Evolutionary conservation across 2,888 invertebrate species (phyloP).

Genomic region (Bimastos eiseni): DNA sequence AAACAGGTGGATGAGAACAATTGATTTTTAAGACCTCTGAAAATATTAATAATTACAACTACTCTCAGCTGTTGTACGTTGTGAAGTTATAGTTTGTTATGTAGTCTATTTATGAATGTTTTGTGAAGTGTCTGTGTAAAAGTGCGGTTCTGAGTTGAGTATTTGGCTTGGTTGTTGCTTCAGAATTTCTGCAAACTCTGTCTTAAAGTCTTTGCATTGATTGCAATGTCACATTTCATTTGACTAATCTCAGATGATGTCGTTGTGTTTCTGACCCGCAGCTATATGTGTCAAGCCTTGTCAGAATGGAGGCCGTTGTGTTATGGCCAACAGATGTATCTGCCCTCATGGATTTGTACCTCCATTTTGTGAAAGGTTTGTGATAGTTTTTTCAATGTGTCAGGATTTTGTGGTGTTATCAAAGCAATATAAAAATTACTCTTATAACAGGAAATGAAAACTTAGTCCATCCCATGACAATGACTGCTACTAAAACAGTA

Average conservation of each 20-base stretch:
- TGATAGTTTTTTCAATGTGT: background rate
- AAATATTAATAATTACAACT: background rate
- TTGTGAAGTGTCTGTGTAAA: background rate
- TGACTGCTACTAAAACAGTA: background rate
- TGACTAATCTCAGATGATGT: background rate
- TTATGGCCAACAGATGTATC: slow-evolving; percentile 76
- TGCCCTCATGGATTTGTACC: slow-evolving; percentile 67
- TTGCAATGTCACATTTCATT: background rate
- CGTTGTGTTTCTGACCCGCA: slow-evolving; percentile 53
- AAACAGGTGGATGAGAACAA: too few relatives aligned
- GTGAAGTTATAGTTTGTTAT: background rate
- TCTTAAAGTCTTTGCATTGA: background rate
- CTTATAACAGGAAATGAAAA: too few relatives aligned
- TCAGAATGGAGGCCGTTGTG: slow-evolving; percentile 79
- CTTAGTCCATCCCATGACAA: too few relatives aligned
- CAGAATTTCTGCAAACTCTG: background rate
- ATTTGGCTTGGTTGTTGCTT: background rate
- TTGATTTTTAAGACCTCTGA: background rate
- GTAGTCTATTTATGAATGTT: background rate
- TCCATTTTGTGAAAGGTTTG: slow-evolving; percentile 54
- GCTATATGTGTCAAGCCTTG: slow-evolving; percentile 79
- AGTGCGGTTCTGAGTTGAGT: background rate
- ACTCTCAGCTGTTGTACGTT: background rate
- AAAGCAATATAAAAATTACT: too few relatives aligned
- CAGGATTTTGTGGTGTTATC: background rate